These are phyloP conservation scores for Eremophila alpestris DNA, from an alignment of 2,797 vertebrate genomes.

Conservation along the genomic window DNA sequence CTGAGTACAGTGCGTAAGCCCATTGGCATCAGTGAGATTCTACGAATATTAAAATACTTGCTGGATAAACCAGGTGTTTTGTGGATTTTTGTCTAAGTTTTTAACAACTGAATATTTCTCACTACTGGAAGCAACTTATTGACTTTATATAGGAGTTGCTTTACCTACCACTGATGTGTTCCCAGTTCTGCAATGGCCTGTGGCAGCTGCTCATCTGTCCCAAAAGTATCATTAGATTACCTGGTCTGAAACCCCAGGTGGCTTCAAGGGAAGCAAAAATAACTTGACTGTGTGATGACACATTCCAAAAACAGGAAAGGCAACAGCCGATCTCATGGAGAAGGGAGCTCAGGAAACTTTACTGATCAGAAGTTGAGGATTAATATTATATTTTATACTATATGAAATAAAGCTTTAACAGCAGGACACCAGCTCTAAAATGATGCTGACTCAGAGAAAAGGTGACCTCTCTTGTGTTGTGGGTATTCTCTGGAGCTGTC, in stretches of 20 bases:
- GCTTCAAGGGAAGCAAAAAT: neutral
- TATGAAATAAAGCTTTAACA: neutral
- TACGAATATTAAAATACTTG: slow-evolving; percentile 63
- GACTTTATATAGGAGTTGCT: neutral
- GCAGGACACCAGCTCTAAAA: neutral
- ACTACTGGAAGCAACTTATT: neutral
- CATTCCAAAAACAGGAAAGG: neutral
- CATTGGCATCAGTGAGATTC: neutral
- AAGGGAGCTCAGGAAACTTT: neutral
- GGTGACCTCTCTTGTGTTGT: neutral
- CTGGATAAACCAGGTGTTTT: slow-evolving; percentile 16
- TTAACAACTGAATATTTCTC: neutral
- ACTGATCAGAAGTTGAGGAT: neutral
- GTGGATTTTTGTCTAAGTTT: neutral
- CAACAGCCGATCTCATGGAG: neutral
- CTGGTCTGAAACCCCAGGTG: neutral
- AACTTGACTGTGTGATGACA: neutral
- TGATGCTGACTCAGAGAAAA: neutral
- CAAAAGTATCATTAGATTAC: neutral
- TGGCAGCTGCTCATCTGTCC: neutral
- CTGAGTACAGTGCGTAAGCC: neutral
- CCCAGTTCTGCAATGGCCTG: neutral
- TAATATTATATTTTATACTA: neutral
- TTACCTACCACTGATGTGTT: neutral
- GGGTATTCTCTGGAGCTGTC: neutral